Base-by-base conservation (phyloP, 2,888 invertebrate species). In the Ochropleura leucogaster region DNA sequence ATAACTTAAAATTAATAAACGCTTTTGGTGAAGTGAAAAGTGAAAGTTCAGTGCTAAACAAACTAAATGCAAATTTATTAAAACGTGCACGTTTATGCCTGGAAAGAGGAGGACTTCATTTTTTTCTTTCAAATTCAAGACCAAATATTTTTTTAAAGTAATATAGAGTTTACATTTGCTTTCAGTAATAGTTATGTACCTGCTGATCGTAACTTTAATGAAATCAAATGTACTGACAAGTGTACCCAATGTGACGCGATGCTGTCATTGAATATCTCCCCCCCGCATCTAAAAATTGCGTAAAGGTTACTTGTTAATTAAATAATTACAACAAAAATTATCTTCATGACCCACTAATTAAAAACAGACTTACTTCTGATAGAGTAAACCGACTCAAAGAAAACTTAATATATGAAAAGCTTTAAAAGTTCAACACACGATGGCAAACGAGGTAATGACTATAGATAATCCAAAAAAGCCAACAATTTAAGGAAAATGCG, bases 161-260 rank as follows among this genome's bases (percentile, higher is more conserved):
- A 74, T 68, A 53, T 75, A 74, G 49, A 74, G 69, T 70, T 70
- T 70, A 74, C 74, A 74, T 75, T 75, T 75, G 66, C 74, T 65
- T 69, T 74, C 16, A 59, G 10, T 51, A 14, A 63, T 65, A 76
- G 63, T 72, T 77, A 73, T 65, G 69, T 69, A 70, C 70, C 72
- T 69, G 46, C 68, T 66, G 55, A 69, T 71, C n/a, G 64, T 64
- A 65, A 76, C 53, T 68, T 72, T 59, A 67, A 72, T 68, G 64
- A 76, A 9, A 76, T 74, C 70, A 77, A 77, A 73, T 77, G 69
- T 73, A 70, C 42, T 70, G 73, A 73, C 63, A 74, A 49, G 53
- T 78, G 78, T 68, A 79, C 72, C 65, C 78, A 79, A 72, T 79
- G 68, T 79, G 74, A 68, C 49, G 74, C 78, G 46, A 9, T 68